phyloP scores from a whole-genome alignment of 2,888 invertebrate genomes.

The Volucella zonaria region DNA sequence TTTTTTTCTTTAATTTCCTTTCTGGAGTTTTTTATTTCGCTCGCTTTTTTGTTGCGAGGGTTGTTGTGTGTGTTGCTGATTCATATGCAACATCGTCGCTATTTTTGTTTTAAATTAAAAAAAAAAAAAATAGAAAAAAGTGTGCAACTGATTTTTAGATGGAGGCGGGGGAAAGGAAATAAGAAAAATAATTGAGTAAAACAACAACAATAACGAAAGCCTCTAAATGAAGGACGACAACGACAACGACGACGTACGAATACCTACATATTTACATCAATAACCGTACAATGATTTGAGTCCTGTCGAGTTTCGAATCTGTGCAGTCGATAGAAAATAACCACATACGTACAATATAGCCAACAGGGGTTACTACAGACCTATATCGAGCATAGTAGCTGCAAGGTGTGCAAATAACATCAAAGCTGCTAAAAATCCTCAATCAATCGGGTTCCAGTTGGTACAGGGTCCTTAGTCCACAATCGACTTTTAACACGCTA shows the following conservation, averaged over 20 bases:
- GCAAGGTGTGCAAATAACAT: no score
- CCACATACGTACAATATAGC: no score
- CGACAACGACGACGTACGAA: background rate
- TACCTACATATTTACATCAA: no score
- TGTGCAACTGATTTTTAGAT: background rate
- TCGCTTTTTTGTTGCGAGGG: background rate
- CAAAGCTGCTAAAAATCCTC: no score
- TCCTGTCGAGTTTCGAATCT: no score
- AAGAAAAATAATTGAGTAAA: slow-evolving; percentile 38
- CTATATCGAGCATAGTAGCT: no score
- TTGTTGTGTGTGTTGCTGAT: background rate
- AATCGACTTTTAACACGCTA: no score
- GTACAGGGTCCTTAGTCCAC: no score
- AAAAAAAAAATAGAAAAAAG: background rate
- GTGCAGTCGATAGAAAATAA: no score
- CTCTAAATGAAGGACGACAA: background rate
- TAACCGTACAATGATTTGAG: no score
- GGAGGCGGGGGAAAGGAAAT: slow-evolving; percentile 8
- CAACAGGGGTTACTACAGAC: no score
- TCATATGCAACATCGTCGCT: slow-evolving; percentile 17
- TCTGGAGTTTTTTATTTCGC: background rate
- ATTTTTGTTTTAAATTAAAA: slow-evolving; percentile 30
- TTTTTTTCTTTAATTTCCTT: slow-evolving; percentile 36
- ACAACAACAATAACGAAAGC: slow-evolving; percentile 2
- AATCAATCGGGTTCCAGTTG: no score